Percentiles rank a stretch among this genome's conserved stretches.
These are phyloP conservation scores for Drosophila biarmipes DNA, from an alignment of 1,140 invertebrate species.

Conservation along the genomic window DNA sequence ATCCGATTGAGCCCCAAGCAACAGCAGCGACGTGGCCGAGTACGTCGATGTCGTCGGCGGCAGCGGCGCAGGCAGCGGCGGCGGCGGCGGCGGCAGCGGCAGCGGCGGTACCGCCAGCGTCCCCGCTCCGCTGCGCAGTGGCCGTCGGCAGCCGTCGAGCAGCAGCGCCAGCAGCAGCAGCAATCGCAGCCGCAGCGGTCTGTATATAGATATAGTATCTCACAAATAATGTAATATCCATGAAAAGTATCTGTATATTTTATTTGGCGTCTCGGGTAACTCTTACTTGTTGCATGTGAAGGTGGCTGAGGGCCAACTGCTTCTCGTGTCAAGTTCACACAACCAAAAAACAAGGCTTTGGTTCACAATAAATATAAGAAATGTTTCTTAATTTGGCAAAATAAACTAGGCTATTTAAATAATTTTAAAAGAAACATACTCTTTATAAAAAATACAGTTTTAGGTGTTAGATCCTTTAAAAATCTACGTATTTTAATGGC, in stretches of 20 bases:
- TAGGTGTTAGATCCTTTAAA: no score
- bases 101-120: slow-evolving; percentile 39
- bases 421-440: no score
- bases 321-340: not conserved
- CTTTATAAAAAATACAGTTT: no score
- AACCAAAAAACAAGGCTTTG: not conserved
- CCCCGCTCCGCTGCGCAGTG: slow-evolving; percentile 38
- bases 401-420: no score
- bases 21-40: slow-evolving; percentile 49
- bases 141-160: slow-evolving; percentile 53
- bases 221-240: no score
- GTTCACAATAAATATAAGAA: no score
- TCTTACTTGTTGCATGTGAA: slow-evolving; percentile 21
- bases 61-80: slow-evolving; percentile 28
- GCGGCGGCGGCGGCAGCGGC: slow-evolving; percentile 46
- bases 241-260: no score
- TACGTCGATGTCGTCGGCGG: slow-evolving; percentile 50
- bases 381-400: no score
- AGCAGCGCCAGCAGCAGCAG: slow-evolving; percentile 74
- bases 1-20: slow-evolving; percentile 7
- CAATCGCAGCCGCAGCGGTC: slow-evolving; percentile 72
- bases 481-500: no score
- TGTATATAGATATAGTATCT: slow-evolving; percentile 27
- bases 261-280: no score
- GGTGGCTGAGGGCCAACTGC: no score